Conservation (phyloP, 2,797 vertebrate genomes). For the Delichon dasypus region DNA sequence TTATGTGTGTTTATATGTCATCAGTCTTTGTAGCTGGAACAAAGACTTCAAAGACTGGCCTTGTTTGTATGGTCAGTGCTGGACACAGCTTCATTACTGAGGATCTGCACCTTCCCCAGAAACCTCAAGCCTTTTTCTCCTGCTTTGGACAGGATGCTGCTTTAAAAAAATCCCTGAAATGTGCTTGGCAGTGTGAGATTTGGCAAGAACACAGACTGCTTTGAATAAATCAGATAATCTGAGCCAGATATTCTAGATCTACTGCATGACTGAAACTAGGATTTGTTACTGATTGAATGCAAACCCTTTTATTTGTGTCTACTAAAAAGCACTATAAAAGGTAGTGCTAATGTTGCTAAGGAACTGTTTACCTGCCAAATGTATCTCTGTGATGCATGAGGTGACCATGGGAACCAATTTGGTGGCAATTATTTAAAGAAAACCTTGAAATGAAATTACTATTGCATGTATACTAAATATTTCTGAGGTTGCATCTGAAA, state of each 20-base stretch:
- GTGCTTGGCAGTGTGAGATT: not conserved
- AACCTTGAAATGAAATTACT: not conserved
- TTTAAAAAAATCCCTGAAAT: not conserved
- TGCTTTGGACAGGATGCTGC: not conserved
- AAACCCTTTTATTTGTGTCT: constrained; percentile 15
- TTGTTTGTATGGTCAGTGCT: not conserved
- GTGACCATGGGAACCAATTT: constrained; percentile 68
- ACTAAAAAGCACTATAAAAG: not conserved
- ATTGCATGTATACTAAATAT: not conserved
- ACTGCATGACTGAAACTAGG: not conserved
- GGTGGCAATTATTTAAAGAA: constrained; percentile 42
- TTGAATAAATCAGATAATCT: constrained; percentile 25
- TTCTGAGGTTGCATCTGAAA: constrained; percentile 18
- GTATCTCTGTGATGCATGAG: constrained; percentile 6
- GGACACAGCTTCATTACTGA: not conserved
- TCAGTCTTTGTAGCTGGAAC: not conserved
- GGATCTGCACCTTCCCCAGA: not conserved
- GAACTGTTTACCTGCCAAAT: constrained; percentile 40
- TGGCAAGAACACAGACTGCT: not conserved
- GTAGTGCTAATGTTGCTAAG: constrained; percentile 54
- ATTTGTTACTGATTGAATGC: constrained; percentile 2
- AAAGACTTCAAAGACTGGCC: constrained; percentile 24
- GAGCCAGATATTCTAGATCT: constrained; percentile 13
- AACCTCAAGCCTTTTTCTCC: not conserved
- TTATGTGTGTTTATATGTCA: not conserved